Evolutionary conservation across 2,797 vertebrate genomes (phyloP), one percentile per base, ranked within the genome.

Genomic region (Melanotaenia nigrans): DNA sequence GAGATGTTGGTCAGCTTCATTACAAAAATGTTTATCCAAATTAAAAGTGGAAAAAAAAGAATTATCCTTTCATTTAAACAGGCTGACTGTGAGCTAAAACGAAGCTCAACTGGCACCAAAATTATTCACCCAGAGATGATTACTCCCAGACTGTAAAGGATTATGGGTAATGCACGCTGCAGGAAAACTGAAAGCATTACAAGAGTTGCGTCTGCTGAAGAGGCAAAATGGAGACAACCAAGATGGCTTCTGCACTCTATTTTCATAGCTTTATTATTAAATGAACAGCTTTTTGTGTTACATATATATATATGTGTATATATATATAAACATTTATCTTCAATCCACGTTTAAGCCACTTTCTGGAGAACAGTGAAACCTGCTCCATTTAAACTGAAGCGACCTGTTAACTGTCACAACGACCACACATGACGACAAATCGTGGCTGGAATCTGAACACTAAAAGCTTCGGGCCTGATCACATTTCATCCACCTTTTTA

Each of bases 181-280:
- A 42, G 40, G 40, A 42, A 16, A 42, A 12, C 38, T 3, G 38
- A 36, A 36, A 11, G 10, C 35, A 11, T 36, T 3, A 1, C 9
- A 33, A 30, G 32, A 33, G 32, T 7, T 6, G 32, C 32, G 7
- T 33, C 18, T 14, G 4, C 3, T 28, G 16, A 66, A 4, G 16
- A 53, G n/a, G 3, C 20, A 73, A 49, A 2, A n/a, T 20, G 54
- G 24, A 68, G 71, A 79, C 3, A 0, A 18, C 1, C 40, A n/a
- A 25, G 8, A 49, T 24, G 25, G 47, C 6, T 0, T 75, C 7
- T 71, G 35, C 61, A 83, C 78, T 79, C 79, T 70, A 89, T 81
- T 87, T 82, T 89, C 81, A 90, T 84, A 84, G 82, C 81, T 94
- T 94, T 93, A 93, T 89, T 92, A 71, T 84, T 86, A 84, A 86